Evolutionary conservation across 2,797 vertebrate genomes (phyloP).

Genomic region (Adelosebastes latens): DNA sequence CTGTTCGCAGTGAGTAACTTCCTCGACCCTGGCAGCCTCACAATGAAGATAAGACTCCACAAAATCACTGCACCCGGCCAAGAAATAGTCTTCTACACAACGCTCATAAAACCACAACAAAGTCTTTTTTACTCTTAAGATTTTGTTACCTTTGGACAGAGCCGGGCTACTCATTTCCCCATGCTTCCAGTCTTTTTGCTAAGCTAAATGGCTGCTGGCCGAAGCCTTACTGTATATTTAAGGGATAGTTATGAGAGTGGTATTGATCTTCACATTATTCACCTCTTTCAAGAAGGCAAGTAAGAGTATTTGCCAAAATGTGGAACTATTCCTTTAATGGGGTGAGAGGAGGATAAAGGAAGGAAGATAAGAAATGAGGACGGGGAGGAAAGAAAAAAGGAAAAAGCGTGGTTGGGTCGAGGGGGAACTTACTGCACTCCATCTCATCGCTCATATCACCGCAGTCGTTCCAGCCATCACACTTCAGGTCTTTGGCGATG

Average conservation of each 20-base stretch:
- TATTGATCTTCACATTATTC: conserved; percentile 16
- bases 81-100: not conserved
- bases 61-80: not conserved
- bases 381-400: not conserved
- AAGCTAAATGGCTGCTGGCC: conserved; percentile 8
- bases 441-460: conserved; percentile 85
- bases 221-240: not conserved
- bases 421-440: conserved; percentile 78
- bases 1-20: not conserved
- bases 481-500: conserved; percentile 68
- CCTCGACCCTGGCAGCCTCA: not conserved
- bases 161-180: not conserved
- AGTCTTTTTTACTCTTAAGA: not conserved
- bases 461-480: conserved; percentile 88
- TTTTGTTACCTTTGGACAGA: conserved; percentile 14
- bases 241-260: conserved; percentile 7
- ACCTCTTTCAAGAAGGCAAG: conserved; percentile 7
- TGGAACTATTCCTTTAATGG: conserved; percentile 5
- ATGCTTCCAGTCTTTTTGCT: conserved; percentile 4
- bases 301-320: not conserved
- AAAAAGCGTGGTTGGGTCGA: not conserved
- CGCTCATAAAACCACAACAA: not conserved
- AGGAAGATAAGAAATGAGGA: not conserved
- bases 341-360: not conserved
- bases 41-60: not conserved